phyloP scores from a whole-genome alignment of 2,113 vertebrate species.

The Platichthys flesus region DNA sequence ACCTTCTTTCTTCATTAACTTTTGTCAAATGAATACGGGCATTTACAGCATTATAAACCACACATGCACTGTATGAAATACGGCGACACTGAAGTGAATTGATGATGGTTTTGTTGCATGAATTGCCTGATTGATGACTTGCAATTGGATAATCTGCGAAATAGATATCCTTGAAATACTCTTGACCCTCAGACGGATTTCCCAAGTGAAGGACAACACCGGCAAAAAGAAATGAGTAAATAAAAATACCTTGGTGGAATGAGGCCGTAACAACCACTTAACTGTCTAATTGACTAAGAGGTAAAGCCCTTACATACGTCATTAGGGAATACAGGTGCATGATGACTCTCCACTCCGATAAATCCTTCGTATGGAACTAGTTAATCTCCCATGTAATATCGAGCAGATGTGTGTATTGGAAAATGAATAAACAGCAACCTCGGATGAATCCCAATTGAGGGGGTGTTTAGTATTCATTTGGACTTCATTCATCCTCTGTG shows the following conservation, averaged over 20 bases:
- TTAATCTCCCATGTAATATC: conserved; percentile 78
- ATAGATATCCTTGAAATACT: conserved; percentile 3
- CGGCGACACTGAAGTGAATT: conserved; percentile 31
- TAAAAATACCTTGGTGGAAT: conserved; percentile 46
- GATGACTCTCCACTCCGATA: conserved; percentile 62
- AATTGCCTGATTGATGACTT: conserved; percentile 50
- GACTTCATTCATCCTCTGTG: conserved; percentile 32
- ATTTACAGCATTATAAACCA: conserved; percentile 62
- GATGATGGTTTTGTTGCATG: conserved; percentile 28
- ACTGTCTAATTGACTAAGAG: conserved; percentile 72
- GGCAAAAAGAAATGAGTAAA: conserved; percentile 16
- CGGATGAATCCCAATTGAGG: conserved; percentile 52
- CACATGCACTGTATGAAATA: conserved; percentile 43
- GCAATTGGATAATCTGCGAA: conserved; percentile 44
- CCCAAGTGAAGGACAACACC: not conserved
- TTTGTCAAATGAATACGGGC: conserved; percentile 64
- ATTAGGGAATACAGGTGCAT: conserved; percentile 76
- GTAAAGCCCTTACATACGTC: conserved; percentile 65
- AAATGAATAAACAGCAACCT: conserved; percentile 61
- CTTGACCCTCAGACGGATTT: conserved; percentile 14
- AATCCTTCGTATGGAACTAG: conserved; percentile 70
- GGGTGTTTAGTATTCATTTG: conserved; percentile 54
- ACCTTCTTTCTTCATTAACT: conserved; percentile 76
- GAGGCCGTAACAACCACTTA: conserved; percentile 65
- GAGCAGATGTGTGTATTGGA: conserved; percentile 62